Evolutionary conservation across 2,797 vertebrate genomes (phyloP).

Genomic region (Hemitrygon akajei): DNA sequence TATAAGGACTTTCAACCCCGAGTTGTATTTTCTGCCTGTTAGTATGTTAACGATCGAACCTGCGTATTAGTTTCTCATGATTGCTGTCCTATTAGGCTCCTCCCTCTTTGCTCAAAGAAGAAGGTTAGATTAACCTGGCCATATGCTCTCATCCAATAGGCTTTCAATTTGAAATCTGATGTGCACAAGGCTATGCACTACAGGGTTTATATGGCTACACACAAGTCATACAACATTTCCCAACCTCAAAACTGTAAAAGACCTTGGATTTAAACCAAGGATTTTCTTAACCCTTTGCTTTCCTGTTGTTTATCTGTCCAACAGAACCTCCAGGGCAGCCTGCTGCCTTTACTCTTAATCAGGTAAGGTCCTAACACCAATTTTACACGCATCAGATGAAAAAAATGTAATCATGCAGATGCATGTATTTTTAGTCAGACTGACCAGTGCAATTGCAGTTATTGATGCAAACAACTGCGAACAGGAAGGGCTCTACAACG

Average conservation of each 20-base stretch:
- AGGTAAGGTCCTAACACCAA: too few relatives aligned
- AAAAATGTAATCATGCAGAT: background rate
- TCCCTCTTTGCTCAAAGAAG: background rate
- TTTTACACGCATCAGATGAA: background rate
- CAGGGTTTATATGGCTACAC: background rate
- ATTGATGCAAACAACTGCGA: too few relatives aligned
- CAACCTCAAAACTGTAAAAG: background rate
- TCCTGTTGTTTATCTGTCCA: background rate
- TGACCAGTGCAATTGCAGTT: background rate
- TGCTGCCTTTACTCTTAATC: background rate
- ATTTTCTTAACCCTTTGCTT: background rate
- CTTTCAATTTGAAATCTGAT: background rate
- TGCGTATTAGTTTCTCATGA: background rate
- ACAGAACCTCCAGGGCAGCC: background rate
- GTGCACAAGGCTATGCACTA: conserved; percentile 15
- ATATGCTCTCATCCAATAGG: background rate
- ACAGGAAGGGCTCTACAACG: too few relatives aligned
- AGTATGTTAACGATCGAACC: too few relatives aligned
- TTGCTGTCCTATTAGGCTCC: background rate
- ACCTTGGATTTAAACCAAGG: conserved; percentile 22
- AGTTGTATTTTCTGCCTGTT: background rate
- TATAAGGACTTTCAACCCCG: background rate
- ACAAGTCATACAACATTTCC: conserved; percentile 20
- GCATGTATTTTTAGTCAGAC: background rate
- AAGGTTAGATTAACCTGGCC: conserved; percentile 22